Percentiles rank a stretch among this genome's conserved stretches.
These are phyloP conservation scores for Chesias legatella DNA, from an alignment of 2,888 invertebrate species.

Conservation along the genomic window DNA sequence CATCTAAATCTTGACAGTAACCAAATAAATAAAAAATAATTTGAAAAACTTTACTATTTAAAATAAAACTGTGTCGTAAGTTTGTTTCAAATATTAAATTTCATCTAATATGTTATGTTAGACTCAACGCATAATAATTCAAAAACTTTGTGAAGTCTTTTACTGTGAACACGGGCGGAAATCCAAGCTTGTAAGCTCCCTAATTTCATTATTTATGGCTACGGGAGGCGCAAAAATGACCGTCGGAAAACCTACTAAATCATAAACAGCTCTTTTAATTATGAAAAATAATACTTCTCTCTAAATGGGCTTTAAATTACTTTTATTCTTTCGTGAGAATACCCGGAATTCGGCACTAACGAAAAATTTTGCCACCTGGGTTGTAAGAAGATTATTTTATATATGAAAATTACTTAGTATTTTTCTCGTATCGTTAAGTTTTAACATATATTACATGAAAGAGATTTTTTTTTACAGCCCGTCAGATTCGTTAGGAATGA, in stretches of 20 bases:
- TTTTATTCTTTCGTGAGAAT: conserved; percentile 51
- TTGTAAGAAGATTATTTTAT: too few relatives aligned
- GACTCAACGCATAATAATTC: too few relatives aligned
- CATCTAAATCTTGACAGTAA: too few relatives aligned
- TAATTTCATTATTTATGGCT: conserved; percentile 62
- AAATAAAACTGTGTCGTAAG: too few relatives aligned
- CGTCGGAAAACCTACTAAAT: conserved; percentile 49
- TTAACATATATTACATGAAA: too few relatives aligned
- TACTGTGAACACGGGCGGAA: conserved; percentile 15
- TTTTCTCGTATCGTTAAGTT: too few relatives aligned
- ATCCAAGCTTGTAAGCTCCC: conserved; percentile 34
- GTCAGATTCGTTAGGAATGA: too few relatives aligned
- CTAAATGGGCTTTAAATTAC: conserved; percentile 47
- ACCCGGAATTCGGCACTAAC: conserved; percentile 29
- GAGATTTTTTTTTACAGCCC: too few relatives aligned
- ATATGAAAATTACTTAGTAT: conserved; percentile 1
- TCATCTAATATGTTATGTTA: too few relatives aligned
- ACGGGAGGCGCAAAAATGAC: conserved; percentile 50
- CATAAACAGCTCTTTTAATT: conserved; percentile 55
- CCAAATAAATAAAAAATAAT: too few relatives aligned
- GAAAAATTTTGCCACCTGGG: conserved; percentile 4
- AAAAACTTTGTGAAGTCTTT: conserved; percentile 10
- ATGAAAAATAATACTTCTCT: conserved; percentile 60
- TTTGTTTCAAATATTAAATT: too few relatives aligned
- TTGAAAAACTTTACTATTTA: too few relatives aligned